Conservation (phyloP, 2,113 vertebrate genomes). For the Scolopax mira region DNA sequence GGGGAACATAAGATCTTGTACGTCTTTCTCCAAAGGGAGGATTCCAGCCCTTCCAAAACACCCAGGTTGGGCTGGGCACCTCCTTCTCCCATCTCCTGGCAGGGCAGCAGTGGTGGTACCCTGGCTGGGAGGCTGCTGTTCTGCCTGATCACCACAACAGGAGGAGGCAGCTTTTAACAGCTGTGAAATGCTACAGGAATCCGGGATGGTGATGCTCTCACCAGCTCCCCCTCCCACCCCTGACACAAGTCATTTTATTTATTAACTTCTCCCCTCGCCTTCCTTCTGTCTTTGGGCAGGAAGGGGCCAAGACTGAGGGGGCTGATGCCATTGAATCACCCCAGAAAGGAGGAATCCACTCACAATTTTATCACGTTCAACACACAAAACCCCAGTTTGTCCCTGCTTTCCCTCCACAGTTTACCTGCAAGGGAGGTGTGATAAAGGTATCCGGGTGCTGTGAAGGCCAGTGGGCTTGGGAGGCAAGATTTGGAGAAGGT, state of each 20-base stretch:
- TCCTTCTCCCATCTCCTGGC: neutral
- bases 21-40: neutral
- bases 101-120: neutral
- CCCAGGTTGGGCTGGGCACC: neutral
- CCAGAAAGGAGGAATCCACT: neutral
- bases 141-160: slow-evolving; percentile 75
- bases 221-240: neutral
- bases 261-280: neutral
- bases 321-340: neutral
- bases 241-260: neutral
- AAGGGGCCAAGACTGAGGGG: neutral
- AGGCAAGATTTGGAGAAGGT: neutral
- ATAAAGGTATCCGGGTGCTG: neutral
- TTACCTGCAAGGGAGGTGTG: neutral
- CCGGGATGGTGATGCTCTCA: rapidly evolving
- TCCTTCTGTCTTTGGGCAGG: neutral
- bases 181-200: slow-evolving; percentile 77
- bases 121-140: neutral
- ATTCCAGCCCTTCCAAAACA: neutral
- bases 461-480: neutral
- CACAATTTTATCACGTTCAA: rapidly evolving
- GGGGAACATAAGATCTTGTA: neutral
- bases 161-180: slow-evolving; percentile 78
- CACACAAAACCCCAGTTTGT: neutral
- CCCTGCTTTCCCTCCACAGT: neutral